Evolutionary conservation across 2,888 invertebrate species (phyloP).

Genomic region (Helicoverpa assulta): DNA sequence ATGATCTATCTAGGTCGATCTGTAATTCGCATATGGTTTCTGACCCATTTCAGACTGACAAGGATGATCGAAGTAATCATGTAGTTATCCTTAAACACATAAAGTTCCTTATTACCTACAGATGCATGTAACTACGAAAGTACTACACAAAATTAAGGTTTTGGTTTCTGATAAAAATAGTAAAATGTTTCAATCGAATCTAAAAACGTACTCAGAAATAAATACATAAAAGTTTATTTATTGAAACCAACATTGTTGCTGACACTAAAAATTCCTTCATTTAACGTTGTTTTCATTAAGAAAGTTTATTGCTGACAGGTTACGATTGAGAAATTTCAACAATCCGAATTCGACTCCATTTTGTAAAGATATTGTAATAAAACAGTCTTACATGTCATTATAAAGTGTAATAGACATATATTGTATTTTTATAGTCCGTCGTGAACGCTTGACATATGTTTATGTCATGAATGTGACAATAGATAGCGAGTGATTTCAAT

Average conservation of each 20-base stretch:
- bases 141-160: no score
- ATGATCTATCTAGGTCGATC: neutral
- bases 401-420: conserved; percentile 29
- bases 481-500: conserved; percentile 3
- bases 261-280: conserved; percentile 37
- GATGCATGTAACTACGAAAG: no score
- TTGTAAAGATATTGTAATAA: conserved; percentile 28
- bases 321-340: conserved; percentile 34
- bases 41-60: no score
- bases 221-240: neutral
- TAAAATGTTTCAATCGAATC: neutral
- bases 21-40: no score
- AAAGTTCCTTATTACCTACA: no score
- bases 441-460: conserved; percentile 33
- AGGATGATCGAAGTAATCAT: no score
- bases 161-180: neutral
- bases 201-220: conserved; percentile 10
- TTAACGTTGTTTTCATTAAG: conserved; percentile 39
- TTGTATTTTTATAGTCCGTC: conserved; percentile 40
- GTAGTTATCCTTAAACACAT: no score
- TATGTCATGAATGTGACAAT: conserved; percentile 33
- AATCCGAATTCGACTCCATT: conserved; percentile 29
- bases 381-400: conserved; percentile 44
- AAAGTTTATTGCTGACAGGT: conserved; percentile 46
- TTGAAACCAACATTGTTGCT: conserved; percentile 20